Percentiles rank a stretch among this genome's conserved stretches.
Conservation (phyloP, 2,888 invertebrate genomes). For the Drosophila multiciliata region DNA sequence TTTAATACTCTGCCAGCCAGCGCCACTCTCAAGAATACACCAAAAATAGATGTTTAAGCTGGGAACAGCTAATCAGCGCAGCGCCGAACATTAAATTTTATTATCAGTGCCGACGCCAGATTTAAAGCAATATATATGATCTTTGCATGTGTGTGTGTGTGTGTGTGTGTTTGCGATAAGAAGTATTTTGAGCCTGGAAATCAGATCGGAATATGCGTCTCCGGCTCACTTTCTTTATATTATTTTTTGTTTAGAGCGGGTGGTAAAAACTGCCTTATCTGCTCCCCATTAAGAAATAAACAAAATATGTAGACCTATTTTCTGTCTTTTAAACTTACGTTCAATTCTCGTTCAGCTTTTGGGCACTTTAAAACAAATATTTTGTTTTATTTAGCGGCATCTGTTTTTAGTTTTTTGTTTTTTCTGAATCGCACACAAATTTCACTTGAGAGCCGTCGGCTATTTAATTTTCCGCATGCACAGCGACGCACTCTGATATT, state of each 20-base stretch:
- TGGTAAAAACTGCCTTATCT: conserved; percentile 32
- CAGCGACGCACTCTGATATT: conserved; percentile 56
- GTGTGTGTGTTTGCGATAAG: conserved; percentile 40
- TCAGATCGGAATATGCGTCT: conserved; percentile 54
- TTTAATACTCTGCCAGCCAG: conserved; percentile 12
- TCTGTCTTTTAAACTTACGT: conserved; percentile 39
- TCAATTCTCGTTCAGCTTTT: conserved; percentile 20
- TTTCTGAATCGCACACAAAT: conserved; percentile 33
- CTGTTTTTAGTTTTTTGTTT: conserved; percentile 24
- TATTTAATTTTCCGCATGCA: conserved; percentile 50
- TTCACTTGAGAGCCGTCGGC: conserved; percentile 69
- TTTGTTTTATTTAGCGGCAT: conserved; percentile 32
- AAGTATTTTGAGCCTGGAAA: conserved; percentile 25
- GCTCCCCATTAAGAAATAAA: conserved; percentile 3
- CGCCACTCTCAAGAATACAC: background rate
- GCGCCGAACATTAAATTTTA: conserved; percentile 13
- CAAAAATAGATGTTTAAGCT: conserved; percentile 6
- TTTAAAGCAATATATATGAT: conserved; percentile 30
- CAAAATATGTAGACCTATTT: conserved; percentile 2
- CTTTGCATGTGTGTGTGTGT: conserved; percentile 6
- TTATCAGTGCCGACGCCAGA: conserved; percentile 49
- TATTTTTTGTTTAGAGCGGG: background rate
- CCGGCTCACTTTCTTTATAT: conserved; percentile 40
- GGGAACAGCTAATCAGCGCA: conserved; percentile 12
- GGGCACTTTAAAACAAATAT: conserved; percentile 18